Evolutionary conservation across 2,888 invertebrate species (phyloP).

Genomic region (Boloria euphrosyne): DNA sequence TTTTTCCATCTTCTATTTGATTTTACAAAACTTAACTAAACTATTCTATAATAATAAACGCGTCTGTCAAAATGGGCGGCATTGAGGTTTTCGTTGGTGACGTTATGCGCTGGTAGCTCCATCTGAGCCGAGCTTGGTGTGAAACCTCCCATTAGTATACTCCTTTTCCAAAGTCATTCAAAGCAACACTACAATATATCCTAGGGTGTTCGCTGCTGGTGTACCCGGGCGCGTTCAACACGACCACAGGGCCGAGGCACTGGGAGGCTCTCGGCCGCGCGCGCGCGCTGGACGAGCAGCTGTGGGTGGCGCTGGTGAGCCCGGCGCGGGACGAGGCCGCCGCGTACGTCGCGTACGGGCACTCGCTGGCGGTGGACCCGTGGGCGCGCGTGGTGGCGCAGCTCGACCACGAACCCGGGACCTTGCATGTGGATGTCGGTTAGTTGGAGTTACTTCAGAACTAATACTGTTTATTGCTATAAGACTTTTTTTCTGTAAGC

Average conservation of each 20-base stretch:
- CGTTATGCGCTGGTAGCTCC: too few species aligned
- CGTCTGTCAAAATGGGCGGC: too few species aligned
- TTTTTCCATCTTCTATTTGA: too few species aligned
- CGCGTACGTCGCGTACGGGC: slow-evolving; percentile 94
- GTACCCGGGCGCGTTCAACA: slow-evolving; percentile 97
- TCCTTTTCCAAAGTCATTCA: too few species aligned
- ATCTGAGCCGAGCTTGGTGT: too few species aligned
- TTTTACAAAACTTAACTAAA: too few species aligned
- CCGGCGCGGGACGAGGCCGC: slow-evolving; percentile 89
- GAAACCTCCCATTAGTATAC: too few species aligned
- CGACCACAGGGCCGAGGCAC: slow-evolving; percentile 97
- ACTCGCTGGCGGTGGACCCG: slow-evolving; percentile 91
- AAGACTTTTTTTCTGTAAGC: too few species aligned
- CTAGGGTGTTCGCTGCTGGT: slow-evolving; percentile 92
- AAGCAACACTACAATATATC: neutral
- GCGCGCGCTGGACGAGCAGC: slow-evolving; percentile 94
- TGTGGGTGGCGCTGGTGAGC: slow-evolving; percentile 92
- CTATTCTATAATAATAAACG: too few species aligned
- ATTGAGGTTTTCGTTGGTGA: too few species aligned
- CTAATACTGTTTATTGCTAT: too few species aligned
- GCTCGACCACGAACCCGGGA: slow-evolving; percentile 87
- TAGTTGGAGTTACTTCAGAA: too few species aligned
- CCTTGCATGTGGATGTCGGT: slow-evolving; percentile 90
- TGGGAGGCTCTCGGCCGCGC: slow-evolving; percentile 93
- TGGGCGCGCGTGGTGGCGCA: slow-evolving; percentile 89